These are phyloP conservation scores for Hydrotaea diabolus DNA, from an alignment of 2,888 invertebrate species.

Conservation along the genomic window DNA sequence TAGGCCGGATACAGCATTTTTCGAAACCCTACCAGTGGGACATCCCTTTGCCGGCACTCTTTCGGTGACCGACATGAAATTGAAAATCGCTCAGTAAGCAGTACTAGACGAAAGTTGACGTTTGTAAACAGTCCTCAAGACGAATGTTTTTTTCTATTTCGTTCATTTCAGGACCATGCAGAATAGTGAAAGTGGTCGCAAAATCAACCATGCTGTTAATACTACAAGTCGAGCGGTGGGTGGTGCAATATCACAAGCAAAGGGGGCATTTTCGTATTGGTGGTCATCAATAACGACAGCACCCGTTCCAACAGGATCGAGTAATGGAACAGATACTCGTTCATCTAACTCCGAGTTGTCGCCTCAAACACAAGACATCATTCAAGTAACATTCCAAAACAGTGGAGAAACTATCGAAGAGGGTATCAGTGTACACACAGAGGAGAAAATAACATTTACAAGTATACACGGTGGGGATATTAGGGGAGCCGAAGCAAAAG, in stretches of 20 bases:
- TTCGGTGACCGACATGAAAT: constrained; percentile 96
- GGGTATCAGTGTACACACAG: constrained; percentile 74
- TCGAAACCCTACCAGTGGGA: constrained; percentile 87
- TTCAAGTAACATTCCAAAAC: constrained; percentile 76
- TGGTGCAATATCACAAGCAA: constrained; percentile 92
- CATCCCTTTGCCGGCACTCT: constrained; percentile 98
- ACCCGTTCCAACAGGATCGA: constrained; percentile 72
- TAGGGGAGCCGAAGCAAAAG: constrained; percentile 4
- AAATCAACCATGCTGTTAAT: constrained; percentile 95
- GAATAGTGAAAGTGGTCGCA: constrained; percentile 95
- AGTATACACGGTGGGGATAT: constrained; percentile 37
- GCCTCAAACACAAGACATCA: constrained; percentile 69
- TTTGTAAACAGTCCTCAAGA: not conserved
- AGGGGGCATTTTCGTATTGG: constrained; percentile 93
- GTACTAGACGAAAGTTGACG: no score
- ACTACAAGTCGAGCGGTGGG: constrained; percentile 95
- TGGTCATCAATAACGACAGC: constrained; percentile 88
- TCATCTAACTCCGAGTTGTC: constrained; percentile 30
- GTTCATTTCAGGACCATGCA: constrained; percentile 90
- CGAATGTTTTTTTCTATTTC: constrained; percentile 3
- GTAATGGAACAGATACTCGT: not conserved
- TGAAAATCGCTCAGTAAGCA: constrained; percentile 93
- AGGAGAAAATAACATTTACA: constrained; percentile 49
- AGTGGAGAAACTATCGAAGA: constrained; percentile 71
- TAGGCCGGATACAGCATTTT: constrained; percentile 85